Evolutionary conservation across 2,797 vertebrate genomes (phyloP).

Genomic region (Potorous gilbertii): DNA sequence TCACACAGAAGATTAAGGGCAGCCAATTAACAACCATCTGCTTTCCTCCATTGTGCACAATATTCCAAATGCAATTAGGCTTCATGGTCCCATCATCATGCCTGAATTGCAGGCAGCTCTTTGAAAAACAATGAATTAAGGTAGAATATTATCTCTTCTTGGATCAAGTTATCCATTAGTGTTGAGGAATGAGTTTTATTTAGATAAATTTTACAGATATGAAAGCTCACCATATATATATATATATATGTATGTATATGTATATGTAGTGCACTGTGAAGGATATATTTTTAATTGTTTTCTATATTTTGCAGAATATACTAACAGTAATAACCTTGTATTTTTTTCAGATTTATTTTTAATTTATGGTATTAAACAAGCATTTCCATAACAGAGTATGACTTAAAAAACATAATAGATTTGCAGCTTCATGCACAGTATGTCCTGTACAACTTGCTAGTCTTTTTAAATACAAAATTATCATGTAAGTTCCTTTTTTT

Average conservation of each 20-base stretch:
- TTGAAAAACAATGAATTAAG: not conserved
- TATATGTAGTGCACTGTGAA: not conserved
- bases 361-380: too few relatives aligned
- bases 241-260: not conserved
- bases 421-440: too few relatives aligned
- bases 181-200: not conserved
- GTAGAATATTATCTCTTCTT: not conserved
- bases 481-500: too few relatives aligned
- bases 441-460: too few relatives aligned
- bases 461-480: too few relatives aligned
- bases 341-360: too few relatives aligned
- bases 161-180: not conserved
- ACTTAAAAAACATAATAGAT: too few relatives aligned
- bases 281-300: not conserved
- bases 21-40: not conserved
- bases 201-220: not conserved
- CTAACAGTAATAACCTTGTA: not conserved
- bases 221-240: not conserved
- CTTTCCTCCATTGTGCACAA: not conserved
- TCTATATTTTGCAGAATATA: not conserved
- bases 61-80: not conserved
- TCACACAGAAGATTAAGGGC: not conserved
- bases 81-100: not conserved
- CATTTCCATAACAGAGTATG: too few relatives aligned
- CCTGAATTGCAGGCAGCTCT: not conserved